These are phyloP conservation scores for Phalanger gymnotis DNA, from an alignment of 2,797 vertebrate species.

Conservation along the genomic window DNA sequence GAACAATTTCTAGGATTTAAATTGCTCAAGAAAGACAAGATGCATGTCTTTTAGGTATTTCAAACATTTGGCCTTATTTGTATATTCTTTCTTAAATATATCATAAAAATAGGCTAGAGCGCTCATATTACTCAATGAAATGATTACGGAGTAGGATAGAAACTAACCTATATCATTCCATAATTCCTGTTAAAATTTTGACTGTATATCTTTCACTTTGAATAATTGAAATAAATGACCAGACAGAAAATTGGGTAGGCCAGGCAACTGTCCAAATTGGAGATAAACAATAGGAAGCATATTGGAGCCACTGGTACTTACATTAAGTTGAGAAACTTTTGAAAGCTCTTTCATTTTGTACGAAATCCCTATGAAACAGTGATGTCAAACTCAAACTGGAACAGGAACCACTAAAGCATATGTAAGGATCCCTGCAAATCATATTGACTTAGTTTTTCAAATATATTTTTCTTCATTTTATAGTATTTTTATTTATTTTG, in stretches of 20 bases:
- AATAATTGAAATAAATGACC: neutral
- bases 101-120: neutral
- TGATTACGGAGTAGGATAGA: neutral
- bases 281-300: neutral
- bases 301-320: neutral
- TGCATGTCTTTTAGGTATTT: neutral
- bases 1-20: neutral
- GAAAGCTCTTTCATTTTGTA: neutral
- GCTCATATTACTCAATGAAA: neutral
- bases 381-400: neutral
- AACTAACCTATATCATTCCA: neutral
- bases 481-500: neutral
- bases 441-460: neutral
- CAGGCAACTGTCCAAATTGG: neutral
- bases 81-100: neutral
- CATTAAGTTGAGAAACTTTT: neutral
- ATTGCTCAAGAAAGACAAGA: neutral
- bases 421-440: neutral
- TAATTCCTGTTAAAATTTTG: neutral
- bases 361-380: neutral
- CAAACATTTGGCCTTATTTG: neutral
- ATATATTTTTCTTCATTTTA: neutral
- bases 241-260: neutral
- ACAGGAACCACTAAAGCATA: neutral
- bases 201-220: neutral